Evolutionary conservation across 2,797 vertebrate species (phyloP).

Genomic region (Xiphorhynchus erythropygius): DNA sequence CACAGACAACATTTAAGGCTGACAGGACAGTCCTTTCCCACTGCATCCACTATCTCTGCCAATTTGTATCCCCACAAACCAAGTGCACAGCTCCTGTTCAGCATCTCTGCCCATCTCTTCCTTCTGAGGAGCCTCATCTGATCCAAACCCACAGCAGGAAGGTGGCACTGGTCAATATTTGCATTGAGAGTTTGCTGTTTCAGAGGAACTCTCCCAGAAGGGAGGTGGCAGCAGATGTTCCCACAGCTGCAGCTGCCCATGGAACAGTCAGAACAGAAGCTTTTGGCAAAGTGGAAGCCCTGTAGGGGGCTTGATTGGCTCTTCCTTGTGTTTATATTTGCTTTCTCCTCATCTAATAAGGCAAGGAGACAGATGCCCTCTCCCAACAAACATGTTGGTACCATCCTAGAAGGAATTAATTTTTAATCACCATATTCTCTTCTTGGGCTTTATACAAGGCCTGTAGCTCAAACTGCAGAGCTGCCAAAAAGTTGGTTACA

Average conservation of each 20-base stretch:
- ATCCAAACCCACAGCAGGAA: background rate
- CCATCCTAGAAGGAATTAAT: background rate
- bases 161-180: background rate
- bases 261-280: background rate
- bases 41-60: background rate
- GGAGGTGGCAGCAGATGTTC: conserved; percentile 42
- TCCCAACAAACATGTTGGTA: background rate
- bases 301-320: background rate
- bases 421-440: background rate
- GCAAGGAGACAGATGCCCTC: background rate
- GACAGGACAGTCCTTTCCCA: background rate
- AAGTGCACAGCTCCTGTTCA: fast-evolving
- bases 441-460: background rate
- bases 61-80: fast-evolving
- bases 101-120: background rate
- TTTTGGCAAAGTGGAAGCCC: conserved; percentile 30
- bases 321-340: conserved; percentile 25
- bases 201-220: background rate
- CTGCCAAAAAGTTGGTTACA: background rate
- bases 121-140: background rate
- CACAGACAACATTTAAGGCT: background rate
- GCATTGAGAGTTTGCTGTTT: conserved; percentile 5
- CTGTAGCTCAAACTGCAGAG: background rate
- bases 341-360: conserved; percentile 23
- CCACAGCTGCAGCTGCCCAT: conserved; percentile 59